phyloP scores from a whole-genome alignment of 1,140 invertebrate genomes.

The Caenorhabditis tropicalis region DNA sequence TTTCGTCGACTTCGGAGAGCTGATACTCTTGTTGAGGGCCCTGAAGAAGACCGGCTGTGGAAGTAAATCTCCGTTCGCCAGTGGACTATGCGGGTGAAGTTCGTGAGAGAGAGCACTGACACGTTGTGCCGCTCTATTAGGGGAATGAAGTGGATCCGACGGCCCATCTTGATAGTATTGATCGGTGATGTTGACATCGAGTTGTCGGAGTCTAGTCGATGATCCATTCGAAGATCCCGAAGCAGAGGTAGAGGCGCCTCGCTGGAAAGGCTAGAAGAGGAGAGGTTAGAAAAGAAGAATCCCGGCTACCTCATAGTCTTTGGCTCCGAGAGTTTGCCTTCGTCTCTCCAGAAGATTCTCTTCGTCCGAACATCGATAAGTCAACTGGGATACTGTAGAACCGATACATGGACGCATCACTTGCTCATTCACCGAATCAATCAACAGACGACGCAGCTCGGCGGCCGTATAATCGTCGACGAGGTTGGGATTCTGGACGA shows the following conservation, averaged over 20 bases:
- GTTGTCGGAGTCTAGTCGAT: neutral
- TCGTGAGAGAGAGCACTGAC: neutral
- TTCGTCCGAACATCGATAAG: neutral
- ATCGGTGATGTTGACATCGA: conserved; percentile 1
- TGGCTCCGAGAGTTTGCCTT: neutral
- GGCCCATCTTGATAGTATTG: conserved; percentile 12
- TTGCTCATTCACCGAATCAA: neutral
- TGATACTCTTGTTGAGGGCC: conserved; percentile 6
- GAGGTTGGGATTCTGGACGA: neutral
- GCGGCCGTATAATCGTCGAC: neutral
- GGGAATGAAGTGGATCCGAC: neutral
- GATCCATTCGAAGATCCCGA: conserved; percentile 6
- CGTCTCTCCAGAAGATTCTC: neutral
- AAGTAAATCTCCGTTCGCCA: neutral
- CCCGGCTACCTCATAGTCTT: conserved; percentile 11
- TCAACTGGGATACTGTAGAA: neutral
- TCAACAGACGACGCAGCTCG: neutral
- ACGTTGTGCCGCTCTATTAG: neutral
- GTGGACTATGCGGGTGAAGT: neutral
- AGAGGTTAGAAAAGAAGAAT: neutral
- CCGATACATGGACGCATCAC: neutral
- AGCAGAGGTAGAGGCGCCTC: neutral
- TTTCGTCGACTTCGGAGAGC: neutral
- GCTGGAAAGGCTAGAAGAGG: neutral
- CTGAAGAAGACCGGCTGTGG: conserved; percentile 24